Evolutionary conservation across 2,888 invertebrate species (phyloP), one percentile per base, ranked within the genome.

Genomic region (Tetragonisca angustula): DNA sequence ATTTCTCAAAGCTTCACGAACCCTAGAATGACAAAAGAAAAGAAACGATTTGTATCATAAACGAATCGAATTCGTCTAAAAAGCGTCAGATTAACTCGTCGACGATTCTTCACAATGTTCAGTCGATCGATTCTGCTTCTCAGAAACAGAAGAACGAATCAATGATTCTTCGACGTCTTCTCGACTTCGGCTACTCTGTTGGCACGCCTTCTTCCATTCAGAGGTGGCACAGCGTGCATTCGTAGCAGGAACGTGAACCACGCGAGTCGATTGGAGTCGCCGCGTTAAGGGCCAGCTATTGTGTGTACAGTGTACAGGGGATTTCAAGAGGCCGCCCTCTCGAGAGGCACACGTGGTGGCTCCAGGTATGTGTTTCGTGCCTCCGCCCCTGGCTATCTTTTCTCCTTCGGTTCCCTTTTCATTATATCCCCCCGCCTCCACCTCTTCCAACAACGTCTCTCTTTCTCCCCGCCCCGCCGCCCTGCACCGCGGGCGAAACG

Each of bases 401-500:
- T 54, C 76, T 43, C n/a, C 43, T 79, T 79, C 73, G 54, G 71
- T 67, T 81, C 43, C 79, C 52, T 86, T 81, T 81, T 61, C 83
- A 81, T 79, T 87, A 71, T 67, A 69, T 79, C 81, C 80, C 74
- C 61, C 81, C 64, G 52, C 62, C 71, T 50, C 56, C 50, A 67
- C 24, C 61, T 56, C 17, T 27, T 36, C 72, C 19, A 56, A 52
- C 56, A 62, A 76, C 56, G 62, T 56, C n/a, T 56, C 76, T 64
- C 59, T 75, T 56, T 69, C 61, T 79, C 69, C 6, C 61, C 78
- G 43, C 71, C 54, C 71, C 61, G 24, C 70, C 72, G 15, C 69
- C 72, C 71, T 68, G 36, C 36, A 32, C 59, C 62, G 67, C 76
- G 61, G 59, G 62, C 83, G 70, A 89, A 87, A 87, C 89, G 91